A percentile compares a stretch with the other conserved stretches of the same genome.
Conservation (phyloP, 2,797 vertebrate species). For the Decapterus maruadsi region DNA sequence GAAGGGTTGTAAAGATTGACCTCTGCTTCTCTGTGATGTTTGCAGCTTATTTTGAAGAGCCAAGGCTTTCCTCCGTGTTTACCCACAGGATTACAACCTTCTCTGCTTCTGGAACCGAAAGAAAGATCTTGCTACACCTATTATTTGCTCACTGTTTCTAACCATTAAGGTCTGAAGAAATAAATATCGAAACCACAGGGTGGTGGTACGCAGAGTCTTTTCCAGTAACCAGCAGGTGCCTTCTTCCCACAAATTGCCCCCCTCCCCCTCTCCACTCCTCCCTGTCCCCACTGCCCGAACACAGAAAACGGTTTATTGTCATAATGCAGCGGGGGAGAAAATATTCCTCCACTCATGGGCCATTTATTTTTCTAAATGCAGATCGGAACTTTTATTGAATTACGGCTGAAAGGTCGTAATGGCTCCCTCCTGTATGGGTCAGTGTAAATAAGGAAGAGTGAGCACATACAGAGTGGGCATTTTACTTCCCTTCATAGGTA, state of each 20-base stretch:
- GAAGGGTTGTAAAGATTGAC: conserved; percentile 42
- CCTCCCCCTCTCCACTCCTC: background rate
- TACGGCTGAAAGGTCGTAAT: conserved; percentile 83
- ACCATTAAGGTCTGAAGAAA: conserved; percentile 81
- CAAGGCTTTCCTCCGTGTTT: conserved; percentile 59
- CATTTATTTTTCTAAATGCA: conserved; percentile 85
- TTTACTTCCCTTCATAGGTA: conserved; percentile 81
- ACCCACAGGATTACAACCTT: conserved; percentile 68
- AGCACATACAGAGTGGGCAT: conserved; percentile 81
- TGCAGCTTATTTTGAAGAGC: conserved; percentile 41
- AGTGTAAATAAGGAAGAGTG: conserved; percentile 83
- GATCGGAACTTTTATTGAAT: conserved; percentile 84
- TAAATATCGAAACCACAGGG: conserved; percentile 82
- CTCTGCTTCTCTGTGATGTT: conserved; percentile 41
- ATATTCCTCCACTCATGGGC: conserved; percentile 76
- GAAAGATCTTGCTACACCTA: conserved; percentile 72
- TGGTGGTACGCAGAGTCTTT: conserved; percentile 72
- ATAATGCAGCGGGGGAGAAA: conserved; percentile 76
- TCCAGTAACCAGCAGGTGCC: conserved; percentile 83
- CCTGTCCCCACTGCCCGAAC: conserved; percentile 46
- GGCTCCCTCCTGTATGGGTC: conserved; percentile 78
- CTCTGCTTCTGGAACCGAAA: conserved; percentile 67
- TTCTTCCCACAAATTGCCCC: conserved; percentile 66
- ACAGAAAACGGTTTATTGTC: conserved; percentile 83
- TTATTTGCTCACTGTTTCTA: conserved; percentile 83